Evolutionary conservation across 2,888 invertebrate species (phyloP), one percentile per base, ranked within the genome.

Genomic region (Patella depressa): DNA sequence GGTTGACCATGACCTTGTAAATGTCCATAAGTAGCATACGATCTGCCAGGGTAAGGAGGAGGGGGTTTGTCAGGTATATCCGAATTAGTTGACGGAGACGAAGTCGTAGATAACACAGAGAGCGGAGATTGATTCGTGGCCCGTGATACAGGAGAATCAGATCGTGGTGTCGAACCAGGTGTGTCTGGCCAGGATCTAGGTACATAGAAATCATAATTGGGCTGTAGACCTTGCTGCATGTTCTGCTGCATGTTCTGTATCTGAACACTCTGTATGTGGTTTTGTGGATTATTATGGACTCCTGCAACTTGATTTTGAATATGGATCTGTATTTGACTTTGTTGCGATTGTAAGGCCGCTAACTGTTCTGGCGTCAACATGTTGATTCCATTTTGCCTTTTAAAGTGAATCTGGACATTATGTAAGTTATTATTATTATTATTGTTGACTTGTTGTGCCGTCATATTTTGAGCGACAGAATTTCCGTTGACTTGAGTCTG

Each of bases 361-460:
- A 76, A 73, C 72, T 94, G 94, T 90, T 95, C 93, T 76, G 93
- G 91, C 76, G 85, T 84, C 71, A 79, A 76, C 70, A 84, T 80
- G 15, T 75, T 78, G 73, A 78, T 77, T 54, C 78, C 80, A 70
- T 79, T 80, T 24, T 79, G 76, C 59, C 80, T 74, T 65, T 65
- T 65, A 15, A 65, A 19, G 11, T 55, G 19, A 55, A 57, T 53
- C 54, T 73, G 73, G 12, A 34, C n/a, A 15, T 65, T 65, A 19
- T 54, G 79, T 71, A 65, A 74, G 55, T 80, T 80, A n/a, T 73
- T 53, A 29, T 73, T 73, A 54, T 73, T 65, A 24, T 19, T 24
- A 12, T 65, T 19, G 19, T 74, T 70, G 14, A 72, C 15, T 59
- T 78, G 9, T 45, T 74, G 54, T n/a, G 79, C 29, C 75, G 81